phyloP scores from a whole-genome alignment of 2,797 vertebrate genomes.

The Crax fasciolata region DNA sequence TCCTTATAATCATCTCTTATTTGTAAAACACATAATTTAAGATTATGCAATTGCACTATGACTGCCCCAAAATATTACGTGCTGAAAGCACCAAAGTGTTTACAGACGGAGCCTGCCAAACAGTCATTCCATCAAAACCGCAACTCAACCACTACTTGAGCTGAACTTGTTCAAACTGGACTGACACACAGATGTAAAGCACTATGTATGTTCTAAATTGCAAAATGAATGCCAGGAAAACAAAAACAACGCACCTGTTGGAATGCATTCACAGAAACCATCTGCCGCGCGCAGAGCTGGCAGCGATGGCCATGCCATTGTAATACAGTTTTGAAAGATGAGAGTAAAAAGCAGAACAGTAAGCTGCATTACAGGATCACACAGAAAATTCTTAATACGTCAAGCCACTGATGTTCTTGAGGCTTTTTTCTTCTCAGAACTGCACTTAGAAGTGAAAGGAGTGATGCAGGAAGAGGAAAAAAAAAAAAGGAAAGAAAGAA shows the following conservation, averaged over 20 bases:
- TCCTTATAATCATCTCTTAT: not conserved
- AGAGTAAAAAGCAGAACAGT: not conserved
- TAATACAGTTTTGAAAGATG: not conserved
- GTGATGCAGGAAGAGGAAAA: fast-evolving
- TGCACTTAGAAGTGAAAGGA: not conserved
- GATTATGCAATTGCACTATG: conserved; percentile 62
- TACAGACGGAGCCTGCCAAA: conserved; percentile 33
- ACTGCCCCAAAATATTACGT: conserved; percentile 38
- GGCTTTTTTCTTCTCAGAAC: not conserved
- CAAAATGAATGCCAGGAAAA: conserved; percentile 45
- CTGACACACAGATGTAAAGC: conserved; percentile 30
- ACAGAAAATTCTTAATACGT: not conserved
- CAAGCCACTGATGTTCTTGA: not conserved
- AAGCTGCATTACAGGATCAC: not conserved
- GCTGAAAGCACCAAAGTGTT: conserved; percentile 9
- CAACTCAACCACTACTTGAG: conserved; percentile 32
- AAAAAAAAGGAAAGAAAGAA: too few relatives aligned
- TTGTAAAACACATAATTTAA: conserved; percentile 36
- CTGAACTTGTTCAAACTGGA: conserved; percentile 60
- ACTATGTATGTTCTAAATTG: not conserved
- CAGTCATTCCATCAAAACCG: conserved; percentile 58
- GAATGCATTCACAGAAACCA: conserved; percentile 8
- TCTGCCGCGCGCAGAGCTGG: not conserved
- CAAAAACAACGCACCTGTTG: conserved; percentile 58
- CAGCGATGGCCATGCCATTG: not conserved